Base-by-base conservation (phyloP, 2,888 invertebrate genomes). In the Aleiodes leptofemur region DNA sequence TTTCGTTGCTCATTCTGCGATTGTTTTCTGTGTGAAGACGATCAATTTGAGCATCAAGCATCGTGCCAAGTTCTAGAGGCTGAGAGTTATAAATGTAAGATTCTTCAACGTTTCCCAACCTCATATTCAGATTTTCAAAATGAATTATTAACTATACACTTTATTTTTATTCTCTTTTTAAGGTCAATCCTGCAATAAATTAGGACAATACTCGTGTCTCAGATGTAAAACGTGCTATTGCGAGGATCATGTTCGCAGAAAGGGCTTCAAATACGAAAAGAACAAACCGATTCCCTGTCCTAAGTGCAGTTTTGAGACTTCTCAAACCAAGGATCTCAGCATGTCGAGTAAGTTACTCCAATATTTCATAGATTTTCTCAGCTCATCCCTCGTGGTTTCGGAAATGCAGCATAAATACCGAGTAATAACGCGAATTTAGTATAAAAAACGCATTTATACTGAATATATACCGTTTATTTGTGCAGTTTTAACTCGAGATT, bases 41-140 rank as follows among this genome's bases (percentile, higher is more conserved):
- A 97, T 90, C 97, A 97, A 90, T 97, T 97, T 90, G 98, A 98
- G 90, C 98, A 98, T 90, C 98, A 98, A 90, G 98, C 98, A 4
- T 97, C 96, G 0, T 98, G 98, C 88, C 98, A 98, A 91, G 96
- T 97, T 76, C 91, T 98, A 6, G 98, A 98, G 87, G 95, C 97
- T 0, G 98, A 98, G 90, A 97, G 94, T 83, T 97, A 95, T 89
- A 98, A 98, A 91, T 98, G 98, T 94, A 7, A 55, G 51, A 29
- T 9, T 34, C 13, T 74, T 31, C n/a, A 23, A 34, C 56, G 29
- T 34, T 77, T 71, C 3, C 34, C 31, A 2, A 38, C 1, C 34
- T 16, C 31, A 14, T 3, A 13, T 53, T 16, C 9, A 13, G 56
- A 16, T 31, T 66, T 38, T 2, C 34, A 34, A 34, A 9, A 43